Conservation (phyloP, 2,113 vertebrate species). For the Misgurnus anguillicaudatus region DNA sequence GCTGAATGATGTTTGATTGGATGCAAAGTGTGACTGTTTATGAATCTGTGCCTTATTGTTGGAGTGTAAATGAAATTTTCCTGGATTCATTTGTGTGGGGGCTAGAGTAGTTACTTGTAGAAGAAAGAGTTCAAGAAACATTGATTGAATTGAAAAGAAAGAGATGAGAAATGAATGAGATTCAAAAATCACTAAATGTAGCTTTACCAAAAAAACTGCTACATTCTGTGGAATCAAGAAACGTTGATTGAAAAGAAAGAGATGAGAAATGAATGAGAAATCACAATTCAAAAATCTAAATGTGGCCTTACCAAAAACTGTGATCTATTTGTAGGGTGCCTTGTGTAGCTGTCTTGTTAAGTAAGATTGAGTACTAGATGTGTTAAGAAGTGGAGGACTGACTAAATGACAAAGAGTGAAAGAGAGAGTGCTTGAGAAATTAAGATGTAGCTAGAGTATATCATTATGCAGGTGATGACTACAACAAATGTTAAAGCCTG, state of each 20-base stretch:
- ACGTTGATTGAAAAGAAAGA: background rate
- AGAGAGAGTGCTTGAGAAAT: no score
- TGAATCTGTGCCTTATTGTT: conserved; percentile 18
- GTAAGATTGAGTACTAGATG: background rate
- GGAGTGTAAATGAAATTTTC: background rate
- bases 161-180: background rate
- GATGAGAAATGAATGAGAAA: conserved; percentile 24
- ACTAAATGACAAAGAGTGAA: background rate
- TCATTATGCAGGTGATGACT: no score
- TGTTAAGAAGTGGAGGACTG: no score
- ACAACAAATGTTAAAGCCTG: no score
- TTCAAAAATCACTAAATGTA: no score
- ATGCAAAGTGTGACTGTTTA: background rate
- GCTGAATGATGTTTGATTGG: conserved; percentile 27
- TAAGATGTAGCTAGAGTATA: background rate
- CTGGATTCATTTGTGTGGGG: conserved; percentile 24
- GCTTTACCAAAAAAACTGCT: no score
- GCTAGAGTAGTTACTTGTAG: background rate
- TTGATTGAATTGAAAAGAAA: conserved; percentile 16
- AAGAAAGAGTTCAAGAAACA: conserved; percentile 7
- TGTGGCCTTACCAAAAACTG: background rate
- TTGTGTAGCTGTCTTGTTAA: background rate
- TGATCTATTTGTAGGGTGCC: background rate
- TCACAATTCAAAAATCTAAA: conserved; percentile 7
- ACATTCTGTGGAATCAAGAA: no score